phyloP scores from a whole-genome alignment of 2,888 invertebrate genomes.

The Pemphredon lugubris region DNA sequence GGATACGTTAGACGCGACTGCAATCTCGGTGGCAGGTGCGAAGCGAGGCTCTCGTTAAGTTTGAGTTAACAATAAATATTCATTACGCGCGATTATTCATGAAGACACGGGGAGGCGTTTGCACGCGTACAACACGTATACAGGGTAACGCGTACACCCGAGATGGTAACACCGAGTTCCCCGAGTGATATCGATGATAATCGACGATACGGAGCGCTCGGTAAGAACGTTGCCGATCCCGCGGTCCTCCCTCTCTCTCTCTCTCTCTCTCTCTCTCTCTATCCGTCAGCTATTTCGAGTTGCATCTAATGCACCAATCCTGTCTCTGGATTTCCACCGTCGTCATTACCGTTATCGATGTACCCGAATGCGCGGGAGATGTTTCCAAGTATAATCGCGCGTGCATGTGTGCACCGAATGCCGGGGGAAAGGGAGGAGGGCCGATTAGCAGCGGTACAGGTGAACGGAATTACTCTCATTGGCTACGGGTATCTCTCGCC shows the following conservation, averaged over 20 bases:
- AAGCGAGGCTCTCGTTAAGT: constrained; percentile 69
- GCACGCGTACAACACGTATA: not conserved
- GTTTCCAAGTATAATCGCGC: constrained; percentile 40
- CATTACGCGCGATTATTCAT: constrained; percentile 59
- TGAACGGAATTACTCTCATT: constrained; percentile 52
- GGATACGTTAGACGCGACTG: constrained; percentile 24
- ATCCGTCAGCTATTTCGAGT: too few relatives aligned
- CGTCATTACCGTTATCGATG: constrained; percentile 61
- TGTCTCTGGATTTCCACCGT: constrained; percentile 12
- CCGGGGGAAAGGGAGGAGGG: constrained; percentile 16
- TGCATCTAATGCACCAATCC: too few relatives aligned
- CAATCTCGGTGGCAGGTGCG: constrained; percentile 7
- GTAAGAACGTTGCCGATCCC: too few relatives aligned
- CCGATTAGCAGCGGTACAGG: constrained; percentile 52
- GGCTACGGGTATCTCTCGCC: constrained; percentile 16
- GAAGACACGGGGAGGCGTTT: not conserved
- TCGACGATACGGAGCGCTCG: too few relatives aligned
- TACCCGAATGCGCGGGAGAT: constrained; percentile 29
- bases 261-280: too few relatives aligned
- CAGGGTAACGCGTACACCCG: too few relatives aligned
- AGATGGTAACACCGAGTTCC: too few relatives aligned
- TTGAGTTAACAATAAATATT: constrained; percentile 78
- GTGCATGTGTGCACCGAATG: not conserved
- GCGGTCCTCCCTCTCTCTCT: too few relatives aligned
- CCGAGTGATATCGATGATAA: too few relatives aligned